phyloP scores from a whole-genome alignment of 2,797 vertebrate species.

The Echiichthys vipera region DNA sequence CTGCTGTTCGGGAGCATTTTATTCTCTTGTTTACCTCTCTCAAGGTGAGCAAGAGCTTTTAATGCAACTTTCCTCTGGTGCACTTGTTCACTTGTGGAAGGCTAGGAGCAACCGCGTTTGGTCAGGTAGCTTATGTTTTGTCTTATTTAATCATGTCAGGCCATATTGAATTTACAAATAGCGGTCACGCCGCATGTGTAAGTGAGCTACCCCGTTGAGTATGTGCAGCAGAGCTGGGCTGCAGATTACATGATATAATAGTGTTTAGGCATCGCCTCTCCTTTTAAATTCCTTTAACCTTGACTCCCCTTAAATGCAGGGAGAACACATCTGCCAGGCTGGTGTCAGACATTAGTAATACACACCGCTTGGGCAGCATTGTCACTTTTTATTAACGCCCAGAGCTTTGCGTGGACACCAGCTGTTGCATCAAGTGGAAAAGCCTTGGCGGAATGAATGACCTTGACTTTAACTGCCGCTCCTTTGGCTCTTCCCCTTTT shows the following conservation, averaged over 20 bases:
- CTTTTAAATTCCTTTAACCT: slow-evolving; percentile 88
- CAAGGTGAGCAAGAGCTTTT: slow-evolving; percentile 75
- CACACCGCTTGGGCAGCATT: slow-evolving; percentile 84
- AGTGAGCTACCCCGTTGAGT: slow-evolving; percentile 76
- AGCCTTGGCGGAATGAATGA: slow-evolving; percentile 90
- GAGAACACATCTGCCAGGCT: slow-evolving; percentile 86
- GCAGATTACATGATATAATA: slow-evolving; percentile 85
- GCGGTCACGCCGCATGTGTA: slow-evolving; percentile 78
- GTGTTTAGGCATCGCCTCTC: slow-evolving; percentile 82
- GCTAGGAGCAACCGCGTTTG: slow-evolving; percentile 70
- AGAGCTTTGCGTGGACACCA: slow-evolving; percentile 92
- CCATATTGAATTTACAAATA: slow-evolving; percentile 85
- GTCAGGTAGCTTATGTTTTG: slow-evolving; percentile 80
- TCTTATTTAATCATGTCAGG: slow-evolving; percentile 84
- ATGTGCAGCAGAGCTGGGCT: slow-evolving; percentile 75
- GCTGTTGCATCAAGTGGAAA: slow-evolving; percentile 91
- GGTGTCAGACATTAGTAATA: slow-evolving; percentile 88
- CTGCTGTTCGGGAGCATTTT: slow-evolving; percentile 70
- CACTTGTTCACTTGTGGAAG: slow-evolving; percentile 49
- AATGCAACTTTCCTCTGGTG: slow-evolving; percentile 68
- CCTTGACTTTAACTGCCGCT: slow-evolving; percentile 91
- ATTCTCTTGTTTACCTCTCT: slow-evolving; percentile 73
- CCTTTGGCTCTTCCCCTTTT: slow-evolving; percentile 75
- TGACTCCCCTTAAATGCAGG: slow-evolving; percentile 86
- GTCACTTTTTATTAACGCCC: slow-evolving; percentile 90